phyloP scores from a whole-genome alignment of 2,113 vertebrate genomes.

The Cercopithecus mona region DNA sequence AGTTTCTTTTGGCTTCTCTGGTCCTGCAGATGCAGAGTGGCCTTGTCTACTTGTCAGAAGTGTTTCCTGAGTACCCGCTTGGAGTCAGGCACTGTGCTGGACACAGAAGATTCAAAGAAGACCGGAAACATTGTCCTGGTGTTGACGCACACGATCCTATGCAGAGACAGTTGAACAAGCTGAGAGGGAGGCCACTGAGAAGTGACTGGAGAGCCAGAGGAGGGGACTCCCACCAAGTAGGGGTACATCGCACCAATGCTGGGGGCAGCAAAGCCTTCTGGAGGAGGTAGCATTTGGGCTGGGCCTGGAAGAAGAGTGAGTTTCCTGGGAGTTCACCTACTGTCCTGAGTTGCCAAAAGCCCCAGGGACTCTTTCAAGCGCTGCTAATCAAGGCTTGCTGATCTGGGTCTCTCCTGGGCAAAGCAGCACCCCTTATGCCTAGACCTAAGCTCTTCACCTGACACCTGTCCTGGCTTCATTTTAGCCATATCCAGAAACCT shows the following conservation, averaged over 20 bases:
- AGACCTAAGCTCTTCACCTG: fast-evolving
- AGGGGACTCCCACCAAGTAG: background rate
- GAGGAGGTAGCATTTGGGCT: background rate
- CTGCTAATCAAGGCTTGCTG: background rate
- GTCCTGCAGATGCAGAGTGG: background rate
- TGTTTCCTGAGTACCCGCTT: background rate
- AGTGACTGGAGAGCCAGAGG: too few species aligned
- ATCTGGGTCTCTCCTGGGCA: fast-evolving
- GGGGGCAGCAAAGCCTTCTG: background rate
- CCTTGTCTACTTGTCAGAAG: background rate
- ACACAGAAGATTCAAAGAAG: background rate
- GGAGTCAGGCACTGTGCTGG: background rate
- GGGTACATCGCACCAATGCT: too few species aligned
- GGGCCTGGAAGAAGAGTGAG: background rate
- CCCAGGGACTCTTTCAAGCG: background rate
- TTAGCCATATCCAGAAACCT: background rate
- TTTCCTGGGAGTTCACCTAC: background rate
- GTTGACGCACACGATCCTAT: background rate
- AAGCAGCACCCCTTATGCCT: fast-evolving
- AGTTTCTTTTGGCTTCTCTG: background rate
- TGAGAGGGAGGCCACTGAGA: too few species aligned
- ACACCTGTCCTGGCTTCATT: background rate
- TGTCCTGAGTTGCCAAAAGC: background rate
- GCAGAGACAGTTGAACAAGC: fast-evolving
- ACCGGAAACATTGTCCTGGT: fast-evolving